Evolutionary conservation across 2,888 invertebrate species (phyloP).

Genomic region (Nomada fabriciana): DNA sequence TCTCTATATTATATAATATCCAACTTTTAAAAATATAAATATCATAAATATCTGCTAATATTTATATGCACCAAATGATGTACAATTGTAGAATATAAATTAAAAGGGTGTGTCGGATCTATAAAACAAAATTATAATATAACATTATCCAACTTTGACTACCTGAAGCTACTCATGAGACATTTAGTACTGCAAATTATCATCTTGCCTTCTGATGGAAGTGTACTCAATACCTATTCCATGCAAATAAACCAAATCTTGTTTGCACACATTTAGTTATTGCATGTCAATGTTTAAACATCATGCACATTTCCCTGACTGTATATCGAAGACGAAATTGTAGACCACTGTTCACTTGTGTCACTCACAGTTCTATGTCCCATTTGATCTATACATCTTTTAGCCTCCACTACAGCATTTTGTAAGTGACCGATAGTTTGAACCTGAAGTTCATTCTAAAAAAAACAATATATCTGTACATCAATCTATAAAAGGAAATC

Average conservation of each 20-base stretch:
- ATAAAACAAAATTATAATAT: neutral
- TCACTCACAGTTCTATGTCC: constrained; percentile 79
- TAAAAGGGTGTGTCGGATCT: neutral
- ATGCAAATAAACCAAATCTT: constrained; percentile 50
- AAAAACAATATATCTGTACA: constrained; percentile 23
- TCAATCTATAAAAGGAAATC: neutral
- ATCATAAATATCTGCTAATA: neutral
- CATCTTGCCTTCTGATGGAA: neutral
- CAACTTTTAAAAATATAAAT: neutral
- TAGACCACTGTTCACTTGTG: constrained; percentile 81
- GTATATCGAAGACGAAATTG: constrained; percentile 79
- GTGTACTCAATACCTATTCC: neutral
- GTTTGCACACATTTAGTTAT: constrained; percentile 34
- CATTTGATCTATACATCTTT: constrained; percentile 80
- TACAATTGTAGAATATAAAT: neutral
- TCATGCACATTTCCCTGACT: constrained; percentile 82
- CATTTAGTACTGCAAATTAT: neutral
- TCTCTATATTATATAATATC: neutral
- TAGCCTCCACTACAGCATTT: constrained; percentile 81
- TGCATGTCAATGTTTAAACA: constrained; percentile 74
- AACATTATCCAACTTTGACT: neutral
- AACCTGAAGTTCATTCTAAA: constrained; percentile 80
- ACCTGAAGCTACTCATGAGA: constrained; percentile 11
- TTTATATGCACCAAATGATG: neutral
- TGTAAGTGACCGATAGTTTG: constrained; percentile 82